Evolutionary conservation across 2,888 invertebrate genomes (phyloP), one percentile per base, ranked within the genome.

Genomic region (Melikaiella ostensackeni): DNA sequence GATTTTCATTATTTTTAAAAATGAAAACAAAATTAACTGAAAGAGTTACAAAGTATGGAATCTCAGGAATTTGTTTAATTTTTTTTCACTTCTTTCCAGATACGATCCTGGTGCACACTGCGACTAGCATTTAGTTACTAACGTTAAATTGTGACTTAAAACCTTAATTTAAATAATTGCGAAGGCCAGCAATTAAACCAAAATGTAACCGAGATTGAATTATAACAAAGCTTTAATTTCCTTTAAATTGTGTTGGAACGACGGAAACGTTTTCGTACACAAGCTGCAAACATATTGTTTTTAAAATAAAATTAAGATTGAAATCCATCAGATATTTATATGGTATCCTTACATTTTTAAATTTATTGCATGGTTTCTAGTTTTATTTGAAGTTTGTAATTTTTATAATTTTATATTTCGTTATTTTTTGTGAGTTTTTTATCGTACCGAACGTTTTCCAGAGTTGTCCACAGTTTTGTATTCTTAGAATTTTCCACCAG

Each of bases 161-260:
- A 19, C 24, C n/a, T 19, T 64, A 21, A 50, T 74, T 74, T 59
- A 35, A 74, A 61, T 19, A 59, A 50, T 70, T 30, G 50, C 50
- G 70, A 50, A 70, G 30, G 19, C n/a, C 9, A 35, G 35, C n/a
- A 70, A 50, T 70, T 33, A 70, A 50, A 50, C 50, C 50, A 27
- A 50, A 70, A 30, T 55, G 70, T 70, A 50, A 70, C 33, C 21
- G 21, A 70, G 46, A n/a, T 46, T 70, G 11, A 50, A 70, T 70
- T 74, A 42, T 57, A 55, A 73, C 13, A 35, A 74, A 61, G 8
- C 11, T 55, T 74, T 74, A n/a, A 42, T 74, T 74, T 74, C 13
- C 13, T 57, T 57, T 35, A 55, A 16, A 27, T 38, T 21, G 30
- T 38, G 35, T 38, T 74, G 33, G 4, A 33, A 74, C 27, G 66